phyloP scores from a whole-genome alignment of 1,140 invertebrate genomes.

The Drosophila ironensis region DNA sequence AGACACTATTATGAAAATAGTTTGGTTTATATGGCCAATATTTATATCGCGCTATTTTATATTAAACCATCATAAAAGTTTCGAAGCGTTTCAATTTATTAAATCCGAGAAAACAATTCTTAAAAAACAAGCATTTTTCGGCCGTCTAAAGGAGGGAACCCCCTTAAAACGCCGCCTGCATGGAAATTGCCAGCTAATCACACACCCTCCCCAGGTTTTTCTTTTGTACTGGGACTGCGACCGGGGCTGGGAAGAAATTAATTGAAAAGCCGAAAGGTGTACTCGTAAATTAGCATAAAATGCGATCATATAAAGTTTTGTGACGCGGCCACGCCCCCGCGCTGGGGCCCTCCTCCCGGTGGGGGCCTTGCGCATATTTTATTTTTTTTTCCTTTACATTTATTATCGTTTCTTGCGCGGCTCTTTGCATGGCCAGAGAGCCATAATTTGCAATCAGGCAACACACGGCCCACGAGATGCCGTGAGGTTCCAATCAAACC shows the following conservation, averaged over 20 bases:
- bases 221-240: too few relatives aligned
- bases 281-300: slow-evolving; percentile 70
- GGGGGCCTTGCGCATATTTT: background rate
- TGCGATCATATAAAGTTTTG: slow-evolving; percentile 38
- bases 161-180: too few relatives aligned
- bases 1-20: too few relatives aligned
- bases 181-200: too few relatives aligned
- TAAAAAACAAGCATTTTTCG: too few relatives aligned
- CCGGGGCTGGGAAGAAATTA: slow-evolving; percentile 35
- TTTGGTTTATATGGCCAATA: too few relatives aligned
- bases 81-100: too few relatives aligned
- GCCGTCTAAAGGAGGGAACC: too few relatives aligned
- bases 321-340: slow-evolving; percentile 8
- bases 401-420: background rate
- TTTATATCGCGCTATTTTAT: too few relatives aligned
- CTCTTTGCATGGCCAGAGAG: background rate
- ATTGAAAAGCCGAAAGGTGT: slow-evolving; percentile 54
- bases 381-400: background rate
- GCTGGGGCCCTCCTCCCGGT: background rate
- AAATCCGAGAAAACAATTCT: too few relatives aligned
- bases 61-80: too few relatives aligned
- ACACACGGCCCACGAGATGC: slow-evolving; percentile 44
- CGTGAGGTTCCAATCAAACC: slow-evolving; percentile 22
- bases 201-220: too few relatives aligned
- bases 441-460: slow-evolving; percentile 54